Base-by-base conservation (phyloP, 1,140 invertebrate genomes). In the Notospermus geniculatus region DNA sequence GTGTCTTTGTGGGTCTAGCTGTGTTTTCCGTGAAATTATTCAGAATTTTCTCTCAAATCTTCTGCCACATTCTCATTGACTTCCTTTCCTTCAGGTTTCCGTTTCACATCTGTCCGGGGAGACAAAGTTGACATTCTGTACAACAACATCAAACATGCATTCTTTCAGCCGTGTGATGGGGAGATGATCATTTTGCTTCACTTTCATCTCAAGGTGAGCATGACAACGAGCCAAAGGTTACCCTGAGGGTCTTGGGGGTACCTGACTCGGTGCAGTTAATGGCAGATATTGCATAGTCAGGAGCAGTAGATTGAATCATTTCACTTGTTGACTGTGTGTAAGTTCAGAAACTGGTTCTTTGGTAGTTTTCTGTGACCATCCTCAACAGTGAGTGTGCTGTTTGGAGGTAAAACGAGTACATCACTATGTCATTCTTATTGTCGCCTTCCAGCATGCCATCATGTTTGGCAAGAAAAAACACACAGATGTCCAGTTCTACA, bases 401-500 rank as follows among this genome's bases (percentile, higher is more conserved):
- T n/a, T n/a, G n/a, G n/a, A n/a, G n/a, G n/a, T n/a, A n/a, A n/a
- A n/a, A n/a, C n/a, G n/a, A n/a, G n/a, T n/a, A n/a, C n/a, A n/a
- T n/a, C n/a, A n/a, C n/a, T n/a, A n/a, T n/a, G n/a, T 54, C 58
- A 27, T 53, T 57, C 39, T 69, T 69, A 41, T 67, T 67, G 72
- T 78, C 9, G 4, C 46, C 4, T n/a, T 74, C 5, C 70, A 90
- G 87, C 92, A 98, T 81, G 94, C 95, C 29, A 98, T 99, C 64
- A 91, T 98, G 91, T 98, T 97, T 86, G 95, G 95, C 63, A 99
- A 99, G 82, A 98, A 98, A 84, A 99, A 99, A 77, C 96, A 99
- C 74, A 87, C 93, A 5, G 97, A 99, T 83, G 95, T 99, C 2
- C 96, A 99, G 77, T 99, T 99, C 83, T 99, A 98, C 79, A 99